Base-by-base conservation (phyloP, 2,113 vertebrate species). In the Eudyptes chrysolophus region DNA sequence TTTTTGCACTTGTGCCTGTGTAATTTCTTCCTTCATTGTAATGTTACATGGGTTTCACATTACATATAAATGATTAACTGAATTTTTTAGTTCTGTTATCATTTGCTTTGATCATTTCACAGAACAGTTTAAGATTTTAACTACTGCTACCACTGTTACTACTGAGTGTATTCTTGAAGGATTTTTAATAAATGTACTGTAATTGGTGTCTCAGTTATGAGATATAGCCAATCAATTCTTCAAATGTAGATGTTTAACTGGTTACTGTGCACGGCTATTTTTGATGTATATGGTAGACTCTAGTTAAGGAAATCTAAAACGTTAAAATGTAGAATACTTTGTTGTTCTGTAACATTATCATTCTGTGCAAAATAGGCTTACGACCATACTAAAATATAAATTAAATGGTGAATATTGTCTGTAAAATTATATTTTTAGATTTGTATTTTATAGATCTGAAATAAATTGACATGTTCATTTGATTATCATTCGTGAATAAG, bases 101-200 rank as follows among this genome's bases (percentile, higher is more conserved):
- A 62, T 97, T 95, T 92, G 62, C 65, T 92, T 95, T 44, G 44
- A 79, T 96, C 17, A 38, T 89, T 95, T 96, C 79, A 84, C 42
- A 77, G 30, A 83, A 38, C 55, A 48, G 51, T 49, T 46, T 84
- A 62, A 52, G 75, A 95, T 84, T 96, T 94, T 82, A 95, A 89
- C 84, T 85, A 87, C 71, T 95, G 87, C 68, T 82, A 16, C 46
- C 74, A 76, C 68, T 78, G 70, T 77, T 96, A 93, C 70, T 85
- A 94, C 91, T 96, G 89, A 94, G 82, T 55, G 54, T 81, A 34
- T 83, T 96, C 62, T 92, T 83, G 84, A 95, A 97, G 75, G 62
- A 80, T 71, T 92, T 94, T 91, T 66, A 91, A 96, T 94, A 93
- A 85, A 83, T 77, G 93, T 96, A 97, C 96, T 97, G 94, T 96